phyloP scores from a whole-genome alignment of 2,113 vertebrate genomes.

The Vanacampus margaritifer region DNA sequence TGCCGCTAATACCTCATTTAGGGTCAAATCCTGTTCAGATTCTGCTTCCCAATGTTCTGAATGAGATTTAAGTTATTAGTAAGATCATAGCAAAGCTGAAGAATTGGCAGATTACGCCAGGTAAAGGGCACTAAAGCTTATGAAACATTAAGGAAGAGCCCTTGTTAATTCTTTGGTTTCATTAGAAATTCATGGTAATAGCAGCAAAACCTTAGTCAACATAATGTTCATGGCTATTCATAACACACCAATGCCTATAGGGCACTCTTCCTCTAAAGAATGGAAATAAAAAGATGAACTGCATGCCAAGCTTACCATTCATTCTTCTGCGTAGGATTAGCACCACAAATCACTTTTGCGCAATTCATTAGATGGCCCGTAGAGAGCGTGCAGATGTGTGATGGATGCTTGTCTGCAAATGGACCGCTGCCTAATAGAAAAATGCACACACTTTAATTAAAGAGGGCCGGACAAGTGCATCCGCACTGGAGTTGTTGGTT shows the following conservation, averaged over 20 bases:
- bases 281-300: conserved; percentile 23
- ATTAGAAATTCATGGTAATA: conserved; percentile 72
- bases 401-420: conserved; percentile 75
- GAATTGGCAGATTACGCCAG: conserved; percentile 52
- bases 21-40: conserved; percentile 41
- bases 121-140: conserved; percentile 65
- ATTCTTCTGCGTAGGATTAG: conserved; percentile 66
- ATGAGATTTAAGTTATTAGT: conserved; percentile 62
- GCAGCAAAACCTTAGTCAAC: conserved; percentile 64
- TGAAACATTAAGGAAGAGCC: conserved; percentile 66
- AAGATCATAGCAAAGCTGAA: conserved; percentile 48
- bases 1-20: conserved; percentile 59
- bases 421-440: conserved; percentile 70
- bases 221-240: conserved; percentile 63
- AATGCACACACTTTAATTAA: conserved; percentile 71
- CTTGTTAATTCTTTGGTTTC: conserved; percentile 59
- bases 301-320: conserved; percentile 64
- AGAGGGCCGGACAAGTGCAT: conserved; percentile 57
- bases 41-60: conserved; percentile 49
- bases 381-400: conserved; percentile 63
- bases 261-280: conserved; percentile 58
- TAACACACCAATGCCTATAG: conserved; percentile 58
- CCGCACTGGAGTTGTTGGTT: conserved; percentile 45
- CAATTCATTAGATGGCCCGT: conserved; percentile 62
- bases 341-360: conserved; percentile 68